phyloP scores from a whole-genome alignment of 2,113 vertebrate genomes.

The Carassius gibelio region DNA sequence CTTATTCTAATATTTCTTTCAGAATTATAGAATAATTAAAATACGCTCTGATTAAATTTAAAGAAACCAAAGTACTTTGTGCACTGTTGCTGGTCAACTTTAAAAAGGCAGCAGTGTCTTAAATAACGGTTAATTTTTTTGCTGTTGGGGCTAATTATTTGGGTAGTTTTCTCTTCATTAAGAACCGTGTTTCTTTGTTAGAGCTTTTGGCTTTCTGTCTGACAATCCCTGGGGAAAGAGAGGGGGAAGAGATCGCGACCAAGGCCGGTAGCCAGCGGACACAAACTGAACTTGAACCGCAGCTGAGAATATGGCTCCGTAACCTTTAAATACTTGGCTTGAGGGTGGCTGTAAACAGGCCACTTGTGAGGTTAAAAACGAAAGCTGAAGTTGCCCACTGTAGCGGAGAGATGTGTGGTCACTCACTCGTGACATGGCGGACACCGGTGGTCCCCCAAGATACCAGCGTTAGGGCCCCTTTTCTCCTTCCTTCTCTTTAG shows the following conservation, averaged over 20 bases:
- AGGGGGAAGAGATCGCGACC: conserved; percentile 35
- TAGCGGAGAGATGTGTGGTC: conserved; percentile 53
- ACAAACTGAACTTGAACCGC: conserved; percentile 72
- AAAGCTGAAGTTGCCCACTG: conserved; percentile 9
- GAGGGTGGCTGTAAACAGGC: conserved; percentile 11
- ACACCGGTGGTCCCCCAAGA: conserved; percentile 31
- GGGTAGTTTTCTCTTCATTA: not conserved
- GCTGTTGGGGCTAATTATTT: conserved; percentile 9
- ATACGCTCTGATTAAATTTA: not conserved
- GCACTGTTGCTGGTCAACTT: not conserved
- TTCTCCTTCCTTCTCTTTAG: not conserved
- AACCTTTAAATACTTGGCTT: conserved; percentile 1
- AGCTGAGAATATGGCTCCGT: conserved; percentile 25
- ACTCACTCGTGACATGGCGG: conserved; percentile 67
- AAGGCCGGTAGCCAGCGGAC: conserved; percentile 47
- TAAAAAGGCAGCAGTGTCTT: not conserved
- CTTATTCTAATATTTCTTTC: not conserved
- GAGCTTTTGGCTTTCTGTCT: conserved; percentile 52
- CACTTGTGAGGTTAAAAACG: not conserved
- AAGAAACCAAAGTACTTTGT: not conserved
- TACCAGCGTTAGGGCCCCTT: conserved; percentile 27
- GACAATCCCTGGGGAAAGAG: conserved; percentile 19
- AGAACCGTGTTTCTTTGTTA: not conserved
- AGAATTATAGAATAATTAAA: not conserved
- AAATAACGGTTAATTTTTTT: conserved; percentile 28